Percentiles rank a stretch among this genome's conserved stretches.
These are phyloP conservation scores for Sciurus vulgaris DNA, from an alignment of 2,797 vertebrate species.

Conservation along the genomic window DNA sequence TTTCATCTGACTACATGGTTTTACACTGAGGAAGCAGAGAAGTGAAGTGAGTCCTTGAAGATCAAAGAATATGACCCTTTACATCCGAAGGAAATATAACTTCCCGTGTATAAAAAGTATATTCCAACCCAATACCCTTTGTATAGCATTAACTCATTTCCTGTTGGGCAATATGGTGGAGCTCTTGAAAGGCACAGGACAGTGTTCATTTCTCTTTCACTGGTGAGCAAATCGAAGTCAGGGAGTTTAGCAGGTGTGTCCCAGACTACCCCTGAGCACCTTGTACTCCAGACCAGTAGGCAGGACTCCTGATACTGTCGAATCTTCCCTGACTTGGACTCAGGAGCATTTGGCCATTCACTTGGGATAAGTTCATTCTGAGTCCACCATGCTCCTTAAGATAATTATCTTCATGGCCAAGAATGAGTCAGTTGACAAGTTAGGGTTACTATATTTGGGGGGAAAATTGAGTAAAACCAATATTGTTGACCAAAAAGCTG, in stretches of 20 bases:
- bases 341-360: background rate
- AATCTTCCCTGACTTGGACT: background rate
- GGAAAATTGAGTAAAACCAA: background rate
- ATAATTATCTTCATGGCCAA: background rate
- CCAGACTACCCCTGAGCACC: background rate
- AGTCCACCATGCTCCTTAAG: constrained; percentile 1
- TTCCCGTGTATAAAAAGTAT: background rate
- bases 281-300: background rate
- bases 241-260: background rate
- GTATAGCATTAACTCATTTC: background rate
- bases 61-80: background rate
- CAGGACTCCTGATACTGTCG: background rate
- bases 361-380: background rate
- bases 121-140: background rate
- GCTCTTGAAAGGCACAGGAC: background rate
- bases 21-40: constrained; percentile 8
- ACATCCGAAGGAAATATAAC: background rate
- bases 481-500: background rate
- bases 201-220: background rate
- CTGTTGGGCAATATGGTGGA: background rate
- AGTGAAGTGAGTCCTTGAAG: background rate
- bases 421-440: background rate
- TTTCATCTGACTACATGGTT: background rate
- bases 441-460: background rate
- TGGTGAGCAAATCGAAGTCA: background rate